Evolutionary conservation across 2,888 invertebrate genomes (phyloP).

Genomic region (Petrophora chlorosata): DNA sequence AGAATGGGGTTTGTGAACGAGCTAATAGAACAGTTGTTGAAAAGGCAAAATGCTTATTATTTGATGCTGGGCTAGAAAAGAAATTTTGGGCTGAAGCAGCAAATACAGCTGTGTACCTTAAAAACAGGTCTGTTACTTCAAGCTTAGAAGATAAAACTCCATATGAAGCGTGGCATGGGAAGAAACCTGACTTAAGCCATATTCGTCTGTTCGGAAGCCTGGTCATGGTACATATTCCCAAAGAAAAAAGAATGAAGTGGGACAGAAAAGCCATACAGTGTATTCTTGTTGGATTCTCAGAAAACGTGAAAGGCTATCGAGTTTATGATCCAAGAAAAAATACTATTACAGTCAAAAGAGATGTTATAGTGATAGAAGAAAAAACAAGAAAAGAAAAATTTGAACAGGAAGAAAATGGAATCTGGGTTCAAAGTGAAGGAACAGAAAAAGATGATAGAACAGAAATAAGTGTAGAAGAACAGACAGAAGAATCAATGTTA

Average conservation of each 20-base stretch:
- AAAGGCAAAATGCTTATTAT: background rate
- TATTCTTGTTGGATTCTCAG: background rate
- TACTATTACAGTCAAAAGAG: background rate
- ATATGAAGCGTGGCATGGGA: background rate
- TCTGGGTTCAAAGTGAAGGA: background rate
- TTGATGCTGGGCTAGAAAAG: background rate
- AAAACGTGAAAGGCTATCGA: background rate
- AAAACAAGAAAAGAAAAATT: background rate
- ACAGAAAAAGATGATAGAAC: background rate
- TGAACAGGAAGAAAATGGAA: background rate
- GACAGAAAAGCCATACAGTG: background rate
- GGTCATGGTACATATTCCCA: background rate
- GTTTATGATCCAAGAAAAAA: background rate
- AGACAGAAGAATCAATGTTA: too few relatives aligned
- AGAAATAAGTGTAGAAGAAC: too few relatives aligned
- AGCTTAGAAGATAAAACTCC: background rate
- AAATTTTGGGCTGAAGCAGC: slow-evolving; percentile 1
- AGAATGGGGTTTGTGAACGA: too few relatives aligned
- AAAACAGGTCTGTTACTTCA: background rate
- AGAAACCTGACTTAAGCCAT: too few relatives aligned
- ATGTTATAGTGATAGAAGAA: background rate
- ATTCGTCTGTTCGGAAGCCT: background rate
- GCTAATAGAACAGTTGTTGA: background rate
- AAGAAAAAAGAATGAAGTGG: background rate
- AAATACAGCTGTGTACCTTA: background rate